phyloP scores from a whole-genome alignment of 30 jellyfish, hydroid and myxozoan species.

The Turritopsis dohrnii region DNA sequence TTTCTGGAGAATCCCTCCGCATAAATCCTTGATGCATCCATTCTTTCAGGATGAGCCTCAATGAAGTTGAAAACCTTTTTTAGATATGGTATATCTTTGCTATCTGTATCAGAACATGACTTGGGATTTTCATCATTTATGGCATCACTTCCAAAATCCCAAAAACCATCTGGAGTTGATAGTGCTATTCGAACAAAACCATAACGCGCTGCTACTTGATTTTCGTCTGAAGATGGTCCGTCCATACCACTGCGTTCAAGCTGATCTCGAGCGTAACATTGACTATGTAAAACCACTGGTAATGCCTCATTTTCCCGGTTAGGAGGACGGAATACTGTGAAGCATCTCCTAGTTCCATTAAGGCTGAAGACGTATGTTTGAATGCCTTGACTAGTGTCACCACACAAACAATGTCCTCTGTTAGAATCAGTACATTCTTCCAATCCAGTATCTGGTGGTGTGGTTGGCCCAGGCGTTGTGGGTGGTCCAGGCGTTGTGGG shows the following conservation, averaged over 20 bases:
- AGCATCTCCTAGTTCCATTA: background rate
- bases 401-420: background rate
- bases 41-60: background rate
- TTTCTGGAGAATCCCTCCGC: background rate
- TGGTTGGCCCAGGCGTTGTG: no score
- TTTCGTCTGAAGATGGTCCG: background rate
- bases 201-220: background rate
- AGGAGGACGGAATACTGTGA: background rate
- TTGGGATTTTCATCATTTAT: background rate
- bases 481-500: no score
- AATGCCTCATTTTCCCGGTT: background rate
- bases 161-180: constrained; percentile 4
- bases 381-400: background rate
- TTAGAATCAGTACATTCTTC: background rate
- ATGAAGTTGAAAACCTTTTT: background rate
- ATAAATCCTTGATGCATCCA: background rate
- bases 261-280: background rate
- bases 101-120: background rate
- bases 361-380: background rate
- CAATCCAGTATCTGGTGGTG: no score
- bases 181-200: background rate
- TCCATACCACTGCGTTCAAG: background rate
- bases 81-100: background rate
- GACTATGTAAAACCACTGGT: background rate
- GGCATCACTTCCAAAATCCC: background rate